phyloP scores from a whole-genome alignment of 2,797 vertebrate genomes.

The Onychomys torridus region DNA sequence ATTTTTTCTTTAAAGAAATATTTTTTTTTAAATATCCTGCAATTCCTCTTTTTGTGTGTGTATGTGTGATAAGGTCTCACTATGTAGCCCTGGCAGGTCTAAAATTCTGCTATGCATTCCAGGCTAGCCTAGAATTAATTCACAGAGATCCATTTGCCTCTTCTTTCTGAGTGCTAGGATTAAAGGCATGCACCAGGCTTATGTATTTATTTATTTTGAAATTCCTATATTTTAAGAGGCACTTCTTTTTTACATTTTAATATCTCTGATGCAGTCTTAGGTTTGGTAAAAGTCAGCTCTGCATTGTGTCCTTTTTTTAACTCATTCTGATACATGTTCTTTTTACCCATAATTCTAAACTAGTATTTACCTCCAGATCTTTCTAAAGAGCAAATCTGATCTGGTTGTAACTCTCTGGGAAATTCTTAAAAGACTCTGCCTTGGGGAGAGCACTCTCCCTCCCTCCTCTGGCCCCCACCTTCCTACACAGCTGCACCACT shows the following conservation, averaged over 20 bases:
- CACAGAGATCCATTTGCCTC: background rate
- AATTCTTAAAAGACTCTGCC: background rate
- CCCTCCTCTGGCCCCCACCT: background rate
- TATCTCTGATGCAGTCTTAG: background rate
- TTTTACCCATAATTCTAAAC: background rate
- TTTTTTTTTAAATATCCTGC: background rate
- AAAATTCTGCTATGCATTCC: background rate
- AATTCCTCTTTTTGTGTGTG: background rate
- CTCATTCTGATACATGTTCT: background rate
- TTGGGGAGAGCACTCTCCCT: background rate
- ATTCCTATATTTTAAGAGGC: conserved; percentile 24
- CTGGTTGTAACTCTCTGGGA: background rate
- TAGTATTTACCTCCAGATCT: background rate
- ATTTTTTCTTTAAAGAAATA: background rate
- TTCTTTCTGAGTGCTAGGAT: background rate
- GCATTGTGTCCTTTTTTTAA: conserved; percentile 17
- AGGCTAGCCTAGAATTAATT: background rate
- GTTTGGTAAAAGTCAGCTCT: background rate
- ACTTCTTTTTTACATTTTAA: background rate
- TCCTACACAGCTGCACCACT: background rate
- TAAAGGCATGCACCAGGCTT: background rate
- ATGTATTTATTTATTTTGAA: background rate
- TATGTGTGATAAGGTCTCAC: too few species aligned
- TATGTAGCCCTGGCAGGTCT: background rate
- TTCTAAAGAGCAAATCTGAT: background rate